Conservation (phyloP, 2,888 invertebrate genomes). For the Pachliopta kotzebuea region DNA sequence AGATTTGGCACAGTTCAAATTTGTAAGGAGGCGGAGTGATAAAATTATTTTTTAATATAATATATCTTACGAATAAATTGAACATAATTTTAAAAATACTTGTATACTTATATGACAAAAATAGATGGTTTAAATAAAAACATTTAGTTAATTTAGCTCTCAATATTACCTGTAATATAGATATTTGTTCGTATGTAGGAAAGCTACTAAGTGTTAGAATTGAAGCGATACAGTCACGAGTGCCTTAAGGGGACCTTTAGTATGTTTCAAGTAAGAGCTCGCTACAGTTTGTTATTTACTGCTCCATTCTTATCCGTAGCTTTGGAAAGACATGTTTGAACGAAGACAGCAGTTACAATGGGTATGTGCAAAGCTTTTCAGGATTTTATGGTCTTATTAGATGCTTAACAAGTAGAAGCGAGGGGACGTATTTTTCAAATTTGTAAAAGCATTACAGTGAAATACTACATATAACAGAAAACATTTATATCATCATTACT, state of each 20-base stretch:
- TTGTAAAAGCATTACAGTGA: neutral
- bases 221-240: slow-evolving; percentile 2
- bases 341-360: neutral
- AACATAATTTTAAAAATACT: no score
- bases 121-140: no score
- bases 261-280: slow-evolving; percentile 15
- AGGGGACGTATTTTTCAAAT: no score
- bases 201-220: slow-evolving; percentile 4
- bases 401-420: neutral
- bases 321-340: slow-evolving; percentile 7
- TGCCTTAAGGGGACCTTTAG: slow-evolving; percentile 7
- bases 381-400: neutral
- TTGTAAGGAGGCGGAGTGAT: no score
- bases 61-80: no score
- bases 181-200: neutral
- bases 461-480: no score
- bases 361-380: neutral
- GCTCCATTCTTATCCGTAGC: slow-evolving; percentile 10
- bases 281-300: slow-evolving; percentile 16
- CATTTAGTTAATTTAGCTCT: no score
- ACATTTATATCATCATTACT: no score
- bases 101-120: no score
- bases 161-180: neutral
- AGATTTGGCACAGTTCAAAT: no score
- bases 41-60: no score